phyloP scores from a whole-genome alignment of 2,888 invertebrate genomes.

The Clivina fossor region DNA sequence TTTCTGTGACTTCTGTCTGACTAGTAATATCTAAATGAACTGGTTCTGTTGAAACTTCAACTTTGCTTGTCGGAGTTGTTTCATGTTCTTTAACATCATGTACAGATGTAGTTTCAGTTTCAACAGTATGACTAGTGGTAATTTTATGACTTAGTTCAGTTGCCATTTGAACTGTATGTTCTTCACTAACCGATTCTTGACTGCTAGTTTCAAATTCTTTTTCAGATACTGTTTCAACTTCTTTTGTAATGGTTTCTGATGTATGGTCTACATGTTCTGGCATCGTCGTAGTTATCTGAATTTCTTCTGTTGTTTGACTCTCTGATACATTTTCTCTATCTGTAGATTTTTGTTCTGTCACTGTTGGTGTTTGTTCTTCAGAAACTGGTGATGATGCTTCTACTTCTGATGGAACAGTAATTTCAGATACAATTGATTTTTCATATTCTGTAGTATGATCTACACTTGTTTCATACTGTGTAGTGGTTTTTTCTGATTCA shows the following conservation, averaged over 20 bases:
- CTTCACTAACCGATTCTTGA: slow-evolving; percentile 1
- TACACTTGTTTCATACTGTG: background rate
- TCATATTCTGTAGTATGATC: background rate
- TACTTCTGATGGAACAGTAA: background rate
- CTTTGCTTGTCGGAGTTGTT: background rate
- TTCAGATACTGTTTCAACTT: slow-evolving; percentile 19
- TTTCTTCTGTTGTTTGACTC: slow-evolving; percentile 20
- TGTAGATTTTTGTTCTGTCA: slow-evolving; percentile 33
- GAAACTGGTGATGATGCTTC: no score
- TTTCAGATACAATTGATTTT: background rate
- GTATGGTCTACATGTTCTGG: no score
- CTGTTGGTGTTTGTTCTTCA: background rate
- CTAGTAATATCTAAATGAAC: slow-evolving; percentile 17
- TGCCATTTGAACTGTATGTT: background rate
- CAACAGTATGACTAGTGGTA: background rate
- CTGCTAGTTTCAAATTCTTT: slow-evolving; percentile 25
- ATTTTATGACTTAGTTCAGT: background rate
- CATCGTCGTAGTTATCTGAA: slow-evolving; percentile 8
- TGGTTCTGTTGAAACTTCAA: slow-evolving; percentile 12
- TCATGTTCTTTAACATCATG: background rate
- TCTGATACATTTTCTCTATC: slow-evolving; percentile 22
- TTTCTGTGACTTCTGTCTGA: slow-evolving; percentile 21
- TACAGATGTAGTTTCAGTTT: background rate
- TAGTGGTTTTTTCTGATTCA: background rate
- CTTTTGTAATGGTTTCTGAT: no score